Evolutionary conservation across 53 echinoderm and acorn worm genomes (phyloP), one percentile per base, ranked within the genome.

Genomic region (Mesocentrotus franciscanus): DNA sequence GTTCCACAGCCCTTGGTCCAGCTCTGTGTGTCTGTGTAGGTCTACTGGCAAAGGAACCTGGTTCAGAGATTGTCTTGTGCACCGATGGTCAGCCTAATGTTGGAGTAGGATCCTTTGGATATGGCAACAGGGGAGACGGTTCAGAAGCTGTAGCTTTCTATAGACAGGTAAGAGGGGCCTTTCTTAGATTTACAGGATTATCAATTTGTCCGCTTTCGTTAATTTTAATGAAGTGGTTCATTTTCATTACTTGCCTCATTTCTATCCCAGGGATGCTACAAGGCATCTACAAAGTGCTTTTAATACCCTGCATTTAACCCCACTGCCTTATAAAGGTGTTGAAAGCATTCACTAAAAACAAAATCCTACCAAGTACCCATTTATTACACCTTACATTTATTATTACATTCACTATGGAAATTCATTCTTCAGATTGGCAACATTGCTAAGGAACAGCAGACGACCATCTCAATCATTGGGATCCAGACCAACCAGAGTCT

Each of bases 401-500:
- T 17, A 62, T 68, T 20, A 68, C 24, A 68, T 2, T 68, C 24
- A 68, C 68, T 24, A 8, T 68, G 13, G 0, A 12, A 33, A 32
- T 13, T 76, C 84, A 10, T 58, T 87, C n/a, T 87, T 59, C 20
- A 99, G 99, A 97, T 96, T 93, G 99, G 99, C 62, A 96, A 97
- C 22, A 96, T 97, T 26, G 98, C 99, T 1, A 96, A 98, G 93
- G 91, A 96, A 17, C 99, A 99, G 79, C 98, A 99, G 95, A 98
- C 98, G 2, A 99, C 98, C 22, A 98, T 99, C 78, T 99, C 99
- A 61, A 98, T 99, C 96, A 99, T 99, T 29, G 99, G 99, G 9
- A 97, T 99, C 20, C 96, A 98, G 95, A 96, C 97, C 1, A 90
- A 96, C 33, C 58, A 78, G 83, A 95, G 95, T 39, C 92, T 96